phyloP scores from a whole-genome alignment of 2,888 invertebrate genomes.

The Caenorhabditis sulstoni region DNA sequence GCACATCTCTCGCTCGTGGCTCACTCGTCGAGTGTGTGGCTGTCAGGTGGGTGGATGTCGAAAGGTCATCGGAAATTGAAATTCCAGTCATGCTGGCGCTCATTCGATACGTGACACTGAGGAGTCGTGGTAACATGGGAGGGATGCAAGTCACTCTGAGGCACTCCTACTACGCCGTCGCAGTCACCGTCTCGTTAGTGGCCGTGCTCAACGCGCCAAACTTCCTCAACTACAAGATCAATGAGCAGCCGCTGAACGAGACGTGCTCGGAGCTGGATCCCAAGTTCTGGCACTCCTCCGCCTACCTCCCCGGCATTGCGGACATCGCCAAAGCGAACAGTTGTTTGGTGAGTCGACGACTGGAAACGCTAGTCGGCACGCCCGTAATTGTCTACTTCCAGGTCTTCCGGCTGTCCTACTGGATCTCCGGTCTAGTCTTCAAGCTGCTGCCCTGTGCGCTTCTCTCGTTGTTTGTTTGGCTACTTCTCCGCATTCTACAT shows the following conservation, averaged over 20 bases:
- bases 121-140: constrained; percentile 75
- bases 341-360: constrained; percentile 64
- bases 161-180: constrained; percentile 78
- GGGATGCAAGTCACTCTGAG: constrained; percentile 75
- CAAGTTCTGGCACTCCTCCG: constrained; percentile 58
- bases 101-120: constrained; percentile 77
- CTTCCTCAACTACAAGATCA: constrained; percentile 79
- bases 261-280: constrained; percentile 69
- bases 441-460: constrained; percentile 82
- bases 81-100: constrained; percentile 78
- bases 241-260: constrained; percentile 70
- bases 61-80: neutral
- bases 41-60: constrained; percentile 69
- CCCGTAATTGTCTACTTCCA: constrained; percentile 16
- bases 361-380: neutral
- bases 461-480: constrained; percentile 82
- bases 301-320: constrained; percentile 78
- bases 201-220: constrained; percentile 77
- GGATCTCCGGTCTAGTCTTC: constrained; percentile 79
- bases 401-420: constrained; percentile 79
- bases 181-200: constrained; percentile 72
- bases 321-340: constrained; percentile 75
- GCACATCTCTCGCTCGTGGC: constrained; percentile 79
- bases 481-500: constrained; percentile 81
- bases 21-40: constrained; percentile 78